Percentiles rank a stretch among this genome's conserved stretches.
phyloP scores from a whole-genome alignment of 2,797 vertebrate species.

The Sciurus vulgaris region DNA sequence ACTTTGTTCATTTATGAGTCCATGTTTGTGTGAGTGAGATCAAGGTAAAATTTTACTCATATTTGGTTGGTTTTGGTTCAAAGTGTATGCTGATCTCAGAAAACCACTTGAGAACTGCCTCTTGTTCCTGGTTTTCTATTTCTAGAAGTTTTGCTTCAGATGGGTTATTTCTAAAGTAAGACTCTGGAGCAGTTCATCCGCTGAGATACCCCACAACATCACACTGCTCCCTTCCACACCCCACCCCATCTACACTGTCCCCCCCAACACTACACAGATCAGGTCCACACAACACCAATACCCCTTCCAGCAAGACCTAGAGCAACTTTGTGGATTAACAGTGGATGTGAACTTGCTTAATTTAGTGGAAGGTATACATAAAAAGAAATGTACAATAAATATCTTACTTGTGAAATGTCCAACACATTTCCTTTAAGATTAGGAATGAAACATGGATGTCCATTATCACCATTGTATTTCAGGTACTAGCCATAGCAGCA shows the following conservation, averaged over 20 bases:
- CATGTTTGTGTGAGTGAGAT: background rate
- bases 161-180: background rate
- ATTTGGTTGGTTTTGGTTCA: background rate
- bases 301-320: background rate
- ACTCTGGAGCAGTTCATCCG: background rate
- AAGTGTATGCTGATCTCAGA: background rate
- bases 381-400: background rate
- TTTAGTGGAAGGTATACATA: background rate
- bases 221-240: background rate
- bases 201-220: background rate
- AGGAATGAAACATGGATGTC: background rate
- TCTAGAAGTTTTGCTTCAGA: background rate
- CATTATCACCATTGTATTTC: background rate
- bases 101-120: background rate
- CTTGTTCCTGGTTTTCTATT: background rate
- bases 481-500: background rate
- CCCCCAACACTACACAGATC: background rate
- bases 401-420: background rate
- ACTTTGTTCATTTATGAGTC: background rate
- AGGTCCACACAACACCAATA: background rate
- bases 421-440: background rate
- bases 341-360: background rate
- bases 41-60: background rate
- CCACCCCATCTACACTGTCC: rapidly evolving
- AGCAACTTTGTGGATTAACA: background rate